These are phyloP conservation scores for Zaprionus tsacasi DNA, from an alignment of 1,140 invertebrate genomes.

Conservation along the genomic window DNA sequence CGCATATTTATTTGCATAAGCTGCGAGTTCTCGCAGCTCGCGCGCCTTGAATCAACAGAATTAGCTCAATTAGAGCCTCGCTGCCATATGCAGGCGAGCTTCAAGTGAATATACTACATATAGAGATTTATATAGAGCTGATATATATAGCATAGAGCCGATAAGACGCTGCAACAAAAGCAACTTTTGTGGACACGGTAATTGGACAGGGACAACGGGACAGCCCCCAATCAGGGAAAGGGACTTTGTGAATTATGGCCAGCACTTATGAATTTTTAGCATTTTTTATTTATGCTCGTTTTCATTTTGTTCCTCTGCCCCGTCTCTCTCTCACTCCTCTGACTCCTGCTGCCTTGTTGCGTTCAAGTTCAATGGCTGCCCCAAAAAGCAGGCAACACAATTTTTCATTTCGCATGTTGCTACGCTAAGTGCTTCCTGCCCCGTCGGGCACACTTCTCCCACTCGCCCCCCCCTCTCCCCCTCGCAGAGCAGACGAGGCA, in stretches of 20 bases:
- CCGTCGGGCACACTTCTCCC: conserved; percentile 20
- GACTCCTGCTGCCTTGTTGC: conserved; percentile 14
- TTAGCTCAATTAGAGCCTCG: conserved; percentile 46
- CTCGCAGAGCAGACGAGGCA: not conserved
- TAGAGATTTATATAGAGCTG: not conserved
- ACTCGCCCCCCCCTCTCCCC: not conserved
- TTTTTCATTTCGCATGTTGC: conserved; percentile 81
- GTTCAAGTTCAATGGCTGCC: conserved; percentile 57
- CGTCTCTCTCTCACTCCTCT: no score
- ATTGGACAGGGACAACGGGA: conserved; percentile 51
- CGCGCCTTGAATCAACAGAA: conserved; percentile 30
- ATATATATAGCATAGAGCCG: conserved; percentile 8
- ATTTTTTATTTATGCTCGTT: conserved; percentile 71
- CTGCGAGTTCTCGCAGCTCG: conserved; percentile 48
- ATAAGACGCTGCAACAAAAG: conserved; percentile 42
- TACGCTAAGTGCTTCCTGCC: conserved; percentile 79
- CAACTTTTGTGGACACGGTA: conserved; percentile 66
- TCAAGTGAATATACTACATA: not conserved
- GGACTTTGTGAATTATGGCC: conserved; percentile 64
- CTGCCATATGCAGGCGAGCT: conserved; percentile 57
- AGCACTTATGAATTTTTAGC: conserved; percentile 76
- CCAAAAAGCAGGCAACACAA: conserved; percentile 65
- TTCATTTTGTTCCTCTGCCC: conserved; percentile 58
- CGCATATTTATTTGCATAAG: conserved; percentile 81
- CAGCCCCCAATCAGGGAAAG: conserved; percentile 6